phyloP scores from a whole-genome alignment of 2,797 vertebrate species.

The Liasis olivaceus region DNA sequence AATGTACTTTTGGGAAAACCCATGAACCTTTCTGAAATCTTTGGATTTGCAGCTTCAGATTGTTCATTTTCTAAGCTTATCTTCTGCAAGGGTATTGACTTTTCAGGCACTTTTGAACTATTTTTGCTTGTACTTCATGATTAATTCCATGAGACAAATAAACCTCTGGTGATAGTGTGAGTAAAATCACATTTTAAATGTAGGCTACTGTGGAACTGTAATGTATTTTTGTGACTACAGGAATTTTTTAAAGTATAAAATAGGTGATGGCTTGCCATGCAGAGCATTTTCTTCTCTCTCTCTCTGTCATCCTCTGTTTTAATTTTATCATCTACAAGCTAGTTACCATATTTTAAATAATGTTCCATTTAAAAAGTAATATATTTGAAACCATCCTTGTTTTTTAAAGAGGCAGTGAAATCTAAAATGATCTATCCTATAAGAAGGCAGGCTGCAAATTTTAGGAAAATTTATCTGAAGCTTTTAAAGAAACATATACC shows the following conservation, averaged over 20 bases:
- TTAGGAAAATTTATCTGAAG: neutral
- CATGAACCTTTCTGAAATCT: neutral
- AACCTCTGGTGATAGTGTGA: neutral
- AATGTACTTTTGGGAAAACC: neutral
- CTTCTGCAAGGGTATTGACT: slow-evolving; percentile 2
- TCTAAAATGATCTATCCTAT: neutral
- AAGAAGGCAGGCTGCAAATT: slow-evolving; percentile 1
- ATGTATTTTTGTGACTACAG: neutral
- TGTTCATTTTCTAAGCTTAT: neutral
- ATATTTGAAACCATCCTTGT: slow-evolving; percentile 26
- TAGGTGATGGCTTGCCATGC: neutral
- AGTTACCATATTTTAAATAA: neutral
- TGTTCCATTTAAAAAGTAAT: neutral
- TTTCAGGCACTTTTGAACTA: neutral
- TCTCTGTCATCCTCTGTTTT: slow-evolving; percentile 2
- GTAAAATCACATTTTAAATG: slow-evolving; percentile 22
- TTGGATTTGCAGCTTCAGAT: neutral
- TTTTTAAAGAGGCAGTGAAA: slow-evolving; percentile 25
- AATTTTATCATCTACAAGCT: neutral
- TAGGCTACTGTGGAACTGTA: neutral
- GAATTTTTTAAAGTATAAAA: neutral
- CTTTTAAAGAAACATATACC: neutral
- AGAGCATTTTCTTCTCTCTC: neutral
- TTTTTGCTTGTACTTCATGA: neutral
- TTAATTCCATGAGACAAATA: neutral